Evolutionary conservation across 2,113 vertebrate genomes (phyloP).

Genomic region (Aramus guarauna): DNA sequence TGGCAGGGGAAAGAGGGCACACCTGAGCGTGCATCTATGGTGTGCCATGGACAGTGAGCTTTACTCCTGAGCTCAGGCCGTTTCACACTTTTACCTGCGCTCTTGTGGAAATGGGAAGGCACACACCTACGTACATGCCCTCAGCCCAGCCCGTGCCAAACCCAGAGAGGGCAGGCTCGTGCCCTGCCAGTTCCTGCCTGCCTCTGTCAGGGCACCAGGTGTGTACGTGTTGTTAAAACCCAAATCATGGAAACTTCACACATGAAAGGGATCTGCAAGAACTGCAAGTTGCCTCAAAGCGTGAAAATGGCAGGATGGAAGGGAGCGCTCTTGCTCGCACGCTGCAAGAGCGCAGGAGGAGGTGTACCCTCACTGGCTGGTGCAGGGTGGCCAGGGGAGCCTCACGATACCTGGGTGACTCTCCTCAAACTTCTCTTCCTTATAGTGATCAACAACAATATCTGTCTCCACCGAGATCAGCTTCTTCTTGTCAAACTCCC

Average conservation of each 20-base stretch:
- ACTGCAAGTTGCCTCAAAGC: not conserved
- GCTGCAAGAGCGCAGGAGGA: not conserved
- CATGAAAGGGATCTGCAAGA: not conserved
- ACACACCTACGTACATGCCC: not conserved
- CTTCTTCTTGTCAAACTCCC: slow-evolving; percentile 95
- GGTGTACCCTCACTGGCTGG: not conserved
- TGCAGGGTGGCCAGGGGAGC: not conserved
- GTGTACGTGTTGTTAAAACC: not conserved
- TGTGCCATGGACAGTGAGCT: not conserved
- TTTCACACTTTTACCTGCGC: not conserved
- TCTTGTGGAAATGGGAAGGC: not conserved
- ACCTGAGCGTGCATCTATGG: fast-evolving
- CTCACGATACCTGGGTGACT: slow-evolving; percentile 71
- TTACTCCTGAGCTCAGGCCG: not conserved
- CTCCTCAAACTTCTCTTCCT: slow-evolving; percentile 93
- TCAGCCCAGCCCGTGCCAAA: not conserved
- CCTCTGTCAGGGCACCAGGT: not conserved
- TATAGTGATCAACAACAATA: slow-evolving; percentile 96
- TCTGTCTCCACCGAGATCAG: slow-evolving; percentile 95
- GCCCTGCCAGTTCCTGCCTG: not conserved
- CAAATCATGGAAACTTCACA: not conserved
- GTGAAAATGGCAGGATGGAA: not conserved
- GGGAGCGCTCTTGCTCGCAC: not conserved
- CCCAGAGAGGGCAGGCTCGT: not conserved
- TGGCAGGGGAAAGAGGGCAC: slow-evolving; percentile 34